These are phyloP conservation scores for Leptinotarsa juncta DNA, from an alignment of 2,888 invertebrate species.

Conservation along the genomic window DNA sequence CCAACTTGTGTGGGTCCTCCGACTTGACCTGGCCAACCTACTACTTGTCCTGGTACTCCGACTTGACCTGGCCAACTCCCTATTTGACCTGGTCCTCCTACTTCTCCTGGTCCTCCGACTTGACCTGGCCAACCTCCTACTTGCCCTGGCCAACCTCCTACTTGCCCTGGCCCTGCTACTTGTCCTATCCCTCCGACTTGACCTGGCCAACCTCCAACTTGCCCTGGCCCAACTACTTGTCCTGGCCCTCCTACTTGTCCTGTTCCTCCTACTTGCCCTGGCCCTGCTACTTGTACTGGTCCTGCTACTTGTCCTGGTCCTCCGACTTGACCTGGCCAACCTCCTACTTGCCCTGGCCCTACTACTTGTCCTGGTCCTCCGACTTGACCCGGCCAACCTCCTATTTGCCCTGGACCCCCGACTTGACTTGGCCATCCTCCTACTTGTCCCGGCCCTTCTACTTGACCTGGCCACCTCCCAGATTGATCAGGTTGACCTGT, in stretches of 20 bases:
- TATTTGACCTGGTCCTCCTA: constrained; percentile 31
- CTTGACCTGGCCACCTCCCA: constrained; percentile 16
- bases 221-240: constrained; percentile 35
- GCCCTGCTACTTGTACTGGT: neutral
- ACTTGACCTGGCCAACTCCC: constrained; percentile 30
- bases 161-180: constrained; percentile 34
- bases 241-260: constrained; percentile 21
- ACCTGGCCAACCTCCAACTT: constrained; percentile 32
- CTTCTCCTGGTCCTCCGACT: constrained; percentile 24
- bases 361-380: constrained; percentile 23
- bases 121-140: constrained; percentile 32
- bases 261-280: constrained; percentile 12
- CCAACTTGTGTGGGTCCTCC: constrained; percentile 38
- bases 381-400: constrained; percentile 29
- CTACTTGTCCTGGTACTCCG: constrained; percentile 22
- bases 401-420: constrained; percentile 18
- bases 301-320: constrained; percentile 30
- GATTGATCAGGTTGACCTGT: neutral
- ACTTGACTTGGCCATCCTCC: constrained; percentile 22
- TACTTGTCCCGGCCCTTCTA: constrained; percentile 25
- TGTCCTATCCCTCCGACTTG: constrained; percentile 32
- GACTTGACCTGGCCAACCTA: constrained; percentile 37
- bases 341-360: constrained; percentile 31
- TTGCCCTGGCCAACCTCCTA: constrained; percentile 37
- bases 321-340: constrained; percentile 30